Conservation (phyloP, 2,113 vertebrate genomes). For the Cyprinodon brontotheroides region DNA sequence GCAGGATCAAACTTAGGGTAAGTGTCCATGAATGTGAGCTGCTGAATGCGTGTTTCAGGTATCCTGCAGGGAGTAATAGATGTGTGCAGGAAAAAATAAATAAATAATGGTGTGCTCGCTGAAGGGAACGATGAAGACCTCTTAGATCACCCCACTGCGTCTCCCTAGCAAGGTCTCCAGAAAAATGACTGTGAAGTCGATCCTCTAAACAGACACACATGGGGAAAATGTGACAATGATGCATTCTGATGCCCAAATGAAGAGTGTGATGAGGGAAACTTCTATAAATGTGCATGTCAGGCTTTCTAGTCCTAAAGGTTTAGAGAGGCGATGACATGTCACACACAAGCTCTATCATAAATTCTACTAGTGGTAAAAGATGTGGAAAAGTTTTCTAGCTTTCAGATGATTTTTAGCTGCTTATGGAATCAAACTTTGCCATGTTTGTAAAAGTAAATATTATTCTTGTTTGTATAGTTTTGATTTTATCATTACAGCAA, state of each 20-base stretch:
- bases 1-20: slow-evolving; percentile 31
- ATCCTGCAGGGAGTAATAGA: slow-evolving; percentile 2
- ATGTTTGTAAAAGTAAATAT: slow-evolving; percentile 5
- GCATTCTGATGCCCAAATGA: slow-evolving; percentile 38
- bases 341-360: neutral
- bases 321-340: slow-evolving; percentile 17
- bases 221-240: slow-evolving; percentile 22
- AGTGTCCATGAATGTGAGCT: slow-evolving; percentile 18
- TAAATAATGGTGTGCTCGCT: neutral
- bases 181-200: slow-evolving; percentile 2
- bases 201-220: slow-evolving; percentile 4
- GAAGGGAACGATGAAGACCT: slow-evolving; percentile 25
- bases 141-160: slow-evolving; percentile 9
- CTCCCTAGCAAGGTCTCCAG: slow-evolving; percentile 29
- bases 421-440: slow-evolving; percentile 9
- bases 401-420: neutral
- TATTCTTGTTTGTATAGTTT: too few relatives aligned
- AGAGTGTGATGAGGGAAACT: slow-evolving; percentile 17
- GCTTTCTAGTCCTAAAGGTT: slow-evolving; percentile 25
- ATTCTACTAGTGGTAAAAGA: slow-evolving; percentile 22
- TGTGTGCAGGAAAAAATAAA: neutral
- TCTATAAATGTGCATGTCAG: slow-evolving; percentile 30
- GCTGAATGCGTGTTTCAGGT: slow-evolving; percentile 12
- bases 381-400: neutral
- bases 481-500: too few relatives aligned